phyloP scores from a whole-genome alignment of 2,888 invertebrate species.

The Chaitophorus viminalis region DNA sequence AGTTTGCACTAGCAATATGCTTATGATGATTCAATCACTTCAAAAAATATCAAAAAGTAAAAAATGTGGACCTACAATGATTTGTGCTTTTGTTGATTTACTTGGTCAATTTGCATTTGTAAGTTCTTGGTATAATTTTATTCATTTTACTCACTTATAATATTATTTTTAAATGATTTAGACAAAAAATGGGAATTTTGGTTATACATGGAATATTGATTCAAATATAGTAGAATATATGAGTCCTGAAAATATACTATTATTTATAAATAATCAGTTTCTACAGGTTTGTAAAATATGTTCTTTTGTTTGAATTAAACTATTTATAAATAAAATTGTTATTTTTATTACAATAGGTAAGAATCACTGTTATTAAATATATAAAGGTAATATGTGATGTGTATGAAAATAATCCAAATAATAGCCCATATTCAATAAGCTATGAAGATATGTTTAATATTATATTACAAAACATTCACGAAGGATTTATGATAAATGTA shows the following conservation, averaged over 20 bases:
- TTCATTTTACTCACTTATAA: neutral
- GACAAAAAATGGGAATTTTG: constrained; percentile 40
- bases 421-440: constrained; percentile 13
- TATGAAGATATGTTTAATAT: constrained; percentile 49
- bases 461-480: constrained; percentile 41
- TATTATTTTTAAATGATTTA: constrained; percentile 31
- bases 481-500: constrained; percentile 37
- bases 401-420: constrained; percentile 42
- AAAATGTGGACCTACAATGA: constrained; percentile 67
- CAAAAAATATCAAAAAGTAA: constrained; percentile 61
- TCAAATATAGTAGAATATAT: constrained; percentile 36
- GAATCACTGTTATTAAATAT: constrained; percentile 26
- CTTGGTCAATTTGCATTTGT: constrained; percentile 68
- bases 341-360: constrained; percentile 17
- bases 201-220: constrained; percentile 35
- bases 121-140: constrained; percentile 63
- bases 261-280: constrained; percentile 64
- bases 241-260: constrained; percentile 57
- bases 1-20: constrained; percentile 47
- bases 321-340: neutral
- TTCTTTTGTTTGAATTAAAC: neutral
- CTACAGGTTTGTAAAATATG: constrained; percentile 63
- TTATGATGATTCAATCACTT: constrained; percentile 56
- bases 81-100: constrained; percentile 68
- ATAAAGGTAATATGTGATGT: constrained; percentile 38